These are phyloP conservation scores for Probosciger aterrimus DNA, from an alignment of 2,113 vertebrate species.

Conservation along the genomic window DNA sequence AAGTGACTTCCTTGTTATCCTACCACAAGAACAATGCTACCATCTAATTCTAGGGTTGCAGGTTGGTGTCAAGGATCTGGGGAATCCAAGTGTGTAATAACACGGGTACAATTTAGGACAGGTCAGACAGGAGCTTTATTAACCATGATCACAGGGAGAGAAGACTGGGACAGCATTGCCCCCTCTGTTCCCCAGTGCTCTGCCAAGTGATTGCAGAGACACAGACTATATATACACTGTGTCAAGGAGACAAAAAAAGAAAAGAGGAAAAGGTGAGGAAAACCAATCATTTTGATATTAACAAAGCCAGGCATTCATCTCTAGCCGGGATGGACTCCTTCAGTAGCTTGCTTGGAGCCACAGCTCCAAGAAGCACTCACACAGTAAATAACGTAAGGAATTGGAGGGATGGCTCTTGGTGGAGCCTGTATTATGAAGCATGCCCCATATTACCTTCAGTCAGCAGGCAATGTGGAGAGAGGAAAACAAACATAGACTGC, in stretches of 20 bases:
- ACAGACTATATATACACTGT: background rate
- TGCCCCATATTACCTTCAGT: fast-evolving
- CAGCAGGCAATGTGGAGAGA: background rate
- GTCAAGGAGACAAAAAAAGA: background rate
- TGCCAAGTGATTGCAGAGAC: background rate
- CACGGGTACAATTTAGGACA: background rate
- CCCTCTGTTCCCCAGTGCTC: background rate
- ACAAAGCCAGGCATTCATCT: background rate
- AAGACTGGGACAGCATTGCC: background rate
- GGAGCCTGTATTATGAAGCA: no score
- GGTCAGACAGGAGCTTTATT: background rate
- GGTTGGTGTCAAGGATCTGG: background rate
- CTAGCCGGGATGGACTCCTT: background rate
- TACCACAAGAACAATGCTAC: background rate
- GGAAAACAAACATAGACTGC: background rate
- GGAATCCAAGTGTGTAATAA: background rate
- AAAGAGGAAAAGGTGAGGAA: background rate
- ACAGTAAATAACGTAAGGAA: background rate
- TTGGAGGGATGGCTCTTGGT: background rate
- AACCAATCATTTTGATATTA: background rate
- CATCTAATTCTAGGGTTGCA: background rate
- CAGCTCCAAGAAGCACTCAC: background rate
- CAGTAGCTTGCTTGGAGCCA: background rate
- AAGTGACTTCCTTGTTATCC: background rate
- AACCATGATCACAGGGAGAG: background rate